These are phyloP conservation scores for Aphodius sticticus DNA, from an alignment of 2,888 invertebrate species.

Conservation along the genomic window DNA sequence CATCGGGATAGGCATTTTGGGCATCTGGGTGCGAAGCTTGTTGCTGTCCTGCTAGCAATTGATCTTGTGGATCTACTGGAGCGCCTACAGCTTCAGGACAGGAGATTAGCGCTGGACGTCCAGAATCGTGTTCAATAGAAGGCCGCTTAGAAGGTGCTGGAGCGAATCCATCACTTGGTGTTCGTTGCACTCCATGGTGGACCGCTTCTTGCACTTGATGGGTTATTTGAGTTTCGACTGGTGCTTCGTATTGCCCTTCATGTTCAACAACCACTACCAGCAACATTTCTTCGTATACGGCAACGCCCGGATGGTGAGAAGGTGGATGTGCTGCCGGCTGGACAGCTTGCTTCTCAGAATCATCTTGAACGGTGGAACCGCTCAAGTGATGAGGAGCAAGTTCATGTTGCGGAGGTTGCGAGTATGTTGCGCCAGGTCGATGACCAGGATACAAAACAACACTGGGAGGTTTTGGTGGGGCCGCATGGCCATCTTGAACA, in stretches of 20 bases:
- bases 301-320: too few species aligned
- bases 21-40: too few species aligned
- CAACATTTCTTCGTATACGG: too few species aligned
- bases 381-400: background rate
- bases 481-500: too few species aligned
- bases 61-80: background rate
- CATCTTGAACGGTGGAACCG: background rate
- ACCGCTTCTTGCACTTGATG: too few species aligned
- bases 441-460: background rate
- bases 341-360: background rate
- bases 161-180: too few species aligned
- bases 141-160: background rate
- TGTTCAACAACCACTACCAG: too few species aligned
- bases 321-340: background rate
- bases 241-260: too few species aligned
- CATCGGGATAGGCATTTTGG: too few species aligned
- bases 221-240: too few species aligned
- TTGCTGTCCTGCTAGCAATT: background rate
- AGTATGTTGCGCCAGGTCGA: background rate
- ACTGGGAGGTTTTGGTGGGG: background rate
- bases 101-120: background rate
- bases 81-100: background rate
- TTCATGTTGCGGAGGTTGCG: background rate
- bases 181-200: too few species aligned
- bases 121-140: background rate